phyloP scores from a whole-genome alignment of 2,888 invertebrate species.

The Drosophila helvetica region DNA sequence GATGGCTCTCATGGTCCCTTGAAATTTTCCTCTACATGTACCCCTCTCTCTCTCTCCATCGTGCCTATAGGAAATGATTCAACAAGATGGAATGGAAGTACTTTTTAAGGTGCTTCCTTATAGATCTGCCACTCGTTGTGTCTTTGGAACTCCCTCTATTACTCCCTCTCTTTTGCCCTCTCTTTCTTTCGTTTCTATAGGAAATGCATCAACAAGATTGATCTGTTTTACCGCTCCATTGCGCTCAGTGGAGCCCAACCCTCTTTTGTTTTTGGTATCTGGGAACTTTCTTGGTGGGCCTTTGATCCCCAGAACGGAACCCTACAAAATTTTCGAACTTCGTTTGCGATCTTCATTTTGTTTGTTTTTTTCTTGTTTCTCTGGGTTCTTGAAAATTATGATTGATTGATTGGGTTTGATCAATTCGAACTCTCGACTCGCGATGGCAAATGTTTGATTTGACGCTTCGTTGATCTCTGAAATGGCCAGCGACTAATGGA shows the following conservation, averaged over 20 bases:
- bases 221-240: slow-evolving; percentile 46
- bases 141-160: neutral
- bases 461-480: slow-evolving; percentile 55
- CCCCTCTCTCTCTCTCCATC: neutral
- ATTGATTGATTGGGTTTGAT: slow-evolving; percentile 76
- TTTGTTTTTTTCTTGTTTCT: slow-evolving; percentile 27
- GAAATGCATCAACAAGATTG: slow-evolving; percentile 44
- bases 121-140: neutral
- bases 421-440: slow-evolving; percentile 32
- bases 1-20: neutral
- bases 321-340: slow-evolving; percentile 5
- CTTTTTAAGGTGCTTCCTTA: neutral
- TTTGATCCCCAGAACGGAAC: slow-evolving; percentile 36
- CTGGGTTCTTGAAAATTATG: slow-evolving; percentile 61
- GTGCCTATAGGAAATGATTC: neutral
- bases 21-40: too few species aligned
- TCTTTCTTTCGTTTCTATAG: slow-evolving; percentile 10
- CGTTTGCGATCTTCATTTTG: slow-evolving; percentile 38
- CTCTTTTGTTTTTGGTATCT: slow-evolving; percentile 42
- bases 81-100: neutral
- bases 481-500: slow-evolving; percentile 31
- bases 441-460: slow-evolving; percentile 62
- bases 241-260: slow-evolving; percentile 35
- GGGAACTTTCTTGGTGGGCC: slow-evolving; percentile 45
- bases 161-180: neutral